Evolutionary conservation across 2,888 invertebrate species (phyloP).

Genomic region (Elaeidobius kamerunicus): DNA sequence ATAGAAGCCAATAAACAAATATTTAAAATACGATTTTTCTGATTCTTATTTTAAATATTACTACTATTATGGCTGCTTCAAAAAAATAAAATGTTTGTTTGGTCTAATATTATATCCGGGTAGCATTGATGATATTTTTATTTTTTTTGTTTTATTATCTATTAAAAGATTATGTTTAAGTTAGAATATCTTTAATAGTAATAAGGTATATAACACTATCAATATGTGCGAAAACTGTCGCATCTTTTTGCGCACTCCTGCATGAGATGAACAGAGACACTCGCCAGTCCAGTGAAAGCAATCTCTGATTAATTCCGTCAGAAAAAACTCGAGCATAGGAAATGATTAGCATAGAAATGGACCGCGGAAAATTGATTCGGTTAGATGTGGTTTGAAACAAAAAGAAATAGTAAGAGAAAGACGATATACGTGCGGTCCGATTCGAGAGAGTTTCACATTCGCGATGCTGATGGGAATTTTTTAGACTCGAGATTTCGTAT

Average conservation of each 20-base stretch:
- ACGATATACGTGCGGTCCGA: slow-evolving; percentile 22
- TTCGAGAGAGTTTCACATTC: slow-evolving; percentile 25
- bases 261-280: slow-evolving; percentile 26
- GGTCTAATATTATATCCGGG: too few species aligned
- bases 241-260: slow-evolving; percentile 9
- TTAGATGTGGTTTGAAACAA: slow-evolving; percentile 25
- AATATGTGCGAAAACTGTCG: background rate
- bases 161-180: background rate
- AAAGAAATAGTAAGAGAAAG: slow-evolving; percentile 23
- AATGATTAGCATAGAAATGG: slow-evolving; percentile 31
- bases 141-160: too few species aligned
- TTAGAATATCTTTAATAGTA: background rate
- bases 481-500: slow-evolving; percentile 16
- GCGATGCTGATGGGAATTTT: slow-evolving; percentile 16
- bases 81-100: too few species aligned
- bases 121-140: too few species aligned
- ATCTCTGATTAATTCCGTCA: slow-evolving; percentile 25
- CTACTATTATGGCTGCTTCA: too few species aligned
- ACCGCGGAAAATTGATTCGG: slow-evolving; percentile 28
- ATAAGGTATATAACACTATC: background rate
- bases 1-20: background rate
- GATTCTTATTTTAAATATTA: too few species aligned
- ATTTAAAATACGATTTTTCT: background rate
- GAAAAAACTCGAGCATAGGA: slow-evolving; percentile 30
- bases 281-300: slow-evolving; percentile 27